Percentiles rank a stretch among this genome's conserved stretches.
These are phyloP conservation scores for Stenodera caucasica DNA, from an alignment of 2,888 invertebrate genomes.

Conservation along the genomic window DNA sequence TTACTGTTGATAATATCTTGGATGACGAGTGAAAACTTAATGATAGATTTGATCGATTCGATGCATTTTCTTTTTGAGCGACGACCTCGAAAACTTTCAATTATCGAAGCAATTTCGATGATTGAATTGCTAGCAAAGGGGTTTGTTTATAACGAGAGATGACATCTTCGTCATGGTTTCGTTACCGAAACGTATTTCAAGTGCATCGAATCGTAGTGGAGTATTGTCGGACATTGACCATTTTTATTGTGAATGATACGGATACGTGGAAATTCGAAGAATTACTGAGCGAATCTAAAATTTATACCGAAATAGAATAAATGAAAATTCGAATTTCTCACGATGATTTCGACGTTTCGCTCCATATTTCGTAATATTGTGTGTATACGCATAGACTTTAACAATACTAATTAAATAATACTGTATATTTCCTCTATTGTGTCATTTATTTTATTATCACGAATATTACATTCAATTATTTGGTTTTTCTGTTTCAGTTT, in stretches of 20 bases:
- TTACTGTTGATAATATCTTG: not conserved
- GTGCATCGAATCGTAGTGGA: constrained; percentile 35
- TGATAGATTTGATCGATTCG: not conserved
- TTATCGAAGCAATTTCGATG: constrained; percentile 9
- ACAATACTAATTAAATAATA: constrained; percentile 21
- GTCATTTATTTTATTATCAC: constrained; percentile 8
- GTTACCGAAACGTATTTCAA: constrained; percentile 28
- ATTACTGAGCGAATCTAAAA: constrained; percentile 8
- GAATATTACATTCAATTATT: no score
- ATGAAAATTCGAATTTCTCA: not conserved
- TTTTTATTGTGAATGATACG: no score
- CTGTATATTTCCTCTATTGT: constrained; percentile 25
- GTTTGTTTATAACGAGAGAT: constrained; percentile 8
- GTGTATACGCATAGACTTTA: constrained; percentile 13
- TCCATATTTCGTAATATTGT: constrained; percentile 19
- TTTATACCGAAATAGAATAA: constrained; percentile 1
- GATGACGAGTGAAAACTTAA: not conserved
- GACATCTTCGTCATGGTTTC: constrained; percentile 27
- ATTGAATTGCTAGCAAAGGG: constrained; percentile 19
- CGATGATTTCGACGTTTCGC: not conserved
- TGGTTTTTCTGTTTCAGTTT: no score
- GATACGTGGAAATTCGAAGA: no score
- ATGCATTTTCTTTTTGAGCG: not conserved
- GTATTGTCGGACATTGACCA: constrained; percentile 36
- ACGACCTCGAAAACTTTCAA: constrained; percentile 1